Conservation (phyloP, 2,888 invertebrate genomes). For the Xestia sexstrigata region DNA sequence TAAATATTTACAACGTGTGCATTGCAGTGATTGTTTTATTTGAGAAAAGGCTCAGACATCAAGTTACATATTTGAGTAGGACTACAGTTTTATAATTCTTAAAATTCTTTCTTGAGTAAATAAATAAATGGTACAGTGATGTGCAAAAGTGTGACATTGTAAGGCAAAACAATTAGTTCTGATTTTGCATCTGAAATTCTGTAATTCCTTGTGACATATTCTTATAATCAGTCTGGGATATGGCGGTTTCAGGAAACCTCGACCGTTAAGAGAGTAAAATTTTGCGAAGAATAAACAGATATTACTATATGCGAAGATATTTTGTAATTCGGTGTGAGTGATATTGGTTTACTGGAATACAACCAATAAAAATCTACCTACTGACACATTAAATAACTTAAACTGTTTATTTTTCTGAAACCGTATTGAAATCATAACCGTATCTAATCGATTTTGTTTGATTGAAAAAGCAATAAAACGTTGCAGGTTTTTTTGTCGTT, state of each 20-base stretch:
- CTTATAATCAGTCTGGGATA: background rate
- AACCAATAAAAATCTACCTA: background rate
- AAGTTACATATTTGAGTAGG: background rate
- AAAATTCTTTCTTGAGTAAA: background rate
- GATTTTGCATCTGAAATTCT: background rate
- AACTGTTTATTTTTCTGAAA: background rate
- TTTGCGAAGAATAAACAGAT: background rate
- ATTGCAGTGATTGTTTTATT: conserved; percentile 27
- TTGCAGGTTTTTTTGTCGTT: conserved; percentile 11
- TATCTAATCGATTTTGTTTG: conserved; percentile 40
- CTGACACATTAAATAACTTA: background rate
- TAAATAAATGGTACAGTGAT: background rate
- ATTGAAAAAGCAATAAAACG: conserved; percentile 40
- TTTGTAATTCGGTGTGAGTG: no score
- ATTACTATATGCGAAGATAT: no score
- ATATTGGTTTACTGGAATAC: background rate
- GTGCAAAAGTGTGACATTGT: no score
- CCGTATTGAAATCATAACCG: conserved; percentile 17
- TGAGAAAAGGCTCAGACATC: conserved; percentile 15
- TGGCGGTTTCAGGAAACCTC: no score
- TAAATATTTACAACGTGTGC: conserved; percentile 25
- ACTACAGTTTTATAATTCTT: background rate
- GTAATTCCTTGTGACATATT: background rate
- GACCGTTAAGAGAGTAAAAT: no score
- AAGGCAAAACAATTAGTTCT: background rate